Percentiles rank a stretch among this genome's conserved stretches.
Evolutionary conservation across 2,888 invertebrate genomes (phyloP).

Genomic region (Mallateleia sp.): DNA sequence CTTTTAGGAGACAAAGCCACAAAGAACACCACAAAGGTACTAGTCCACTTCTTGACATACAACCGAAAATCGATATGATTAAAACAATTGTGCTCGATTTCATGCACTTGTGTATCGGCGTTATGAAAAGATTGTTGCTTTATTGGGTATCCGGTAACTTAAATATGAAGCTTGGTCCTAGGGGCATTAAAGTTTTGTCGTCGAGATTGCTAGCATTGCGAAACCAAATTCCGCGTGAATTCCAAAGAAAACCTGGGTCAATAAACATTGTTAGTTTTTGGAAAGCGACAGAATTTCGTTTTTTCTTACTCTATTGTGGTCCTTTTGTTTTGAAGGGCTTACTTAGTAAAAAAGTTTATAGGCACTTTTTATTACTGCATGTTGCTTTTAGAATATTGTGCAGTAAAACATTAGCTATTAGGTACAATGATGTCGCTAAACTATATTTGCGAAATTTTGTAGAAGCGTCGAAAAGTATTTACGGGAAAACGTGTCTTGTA

Average conservation of each 20-base stretch:
- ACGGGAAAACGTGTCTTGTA: too few species aligned
- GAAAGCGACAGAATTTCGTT: slow-evolving; percentile 3
- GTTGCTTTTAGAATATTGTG: background rate
- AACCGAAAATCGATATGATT: background rate
- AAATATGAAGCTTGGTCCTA: background rate
- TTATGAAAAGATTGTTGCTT: slow-evolving; percentile 40
- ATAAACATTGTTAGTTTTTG: background rate
- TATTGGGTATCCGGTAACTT: slow-evolving; percentile 20
- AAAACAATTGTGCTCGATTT: background rate
- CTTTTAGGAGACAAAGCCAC: background rate
- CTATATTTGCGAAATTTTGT: too few species aligned
- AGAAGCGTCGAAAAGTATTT: too few species aligned
- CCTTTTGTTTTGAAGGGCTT: slow-evolving; percentile 9
- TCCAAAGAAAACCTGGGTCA: background rate
- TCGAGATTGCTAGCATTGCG: background rate
- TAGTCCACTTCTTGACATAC: background rate
- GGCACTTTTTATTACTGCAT: background rate
- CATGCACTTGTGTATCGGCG: background rate
- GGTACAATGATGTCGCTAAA: too few species aligned
- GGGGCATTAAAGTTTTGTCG: background rate
- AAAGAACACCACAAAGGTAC: background rate
- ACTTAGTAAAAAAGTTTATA: too few species aligned
- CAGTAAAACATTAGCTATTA: background rate
- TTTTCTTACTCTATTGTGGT: background rate
- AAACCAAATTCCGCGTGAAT: background rate